Conservation (phyloP, 1,140 invertebrate species). For the Tachypleus tridentatus region DNA sequence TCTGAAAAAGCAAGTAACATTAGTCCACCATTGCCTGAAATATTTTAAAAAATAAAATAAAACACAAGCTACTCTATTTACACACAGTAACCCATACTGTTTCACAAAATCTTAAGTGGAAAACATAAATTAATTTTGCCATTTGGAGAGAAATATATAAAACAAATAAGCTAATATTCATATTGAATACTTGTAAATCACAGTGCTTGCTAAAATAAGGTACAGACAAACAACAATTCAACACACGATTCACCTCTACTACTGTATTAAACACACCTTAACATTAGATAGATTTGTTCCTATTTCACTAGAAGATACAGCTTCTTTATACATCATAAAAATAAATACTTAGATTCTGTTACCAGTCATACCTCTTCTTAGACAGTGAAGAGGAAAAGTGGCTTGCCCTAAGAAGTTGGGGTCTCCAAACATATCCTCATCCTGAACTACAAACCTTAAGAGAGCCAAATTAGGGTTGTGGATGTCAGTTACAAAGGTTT, state of each 20-base stretch:
- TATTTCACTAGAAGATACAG: not conserved
- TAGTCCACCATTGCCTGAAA: too few species aligned
- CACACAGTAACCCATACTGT: too few species aligned
- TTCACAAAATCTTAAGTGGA: too few species aligned
- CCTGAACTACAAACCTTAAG: conserved; percentile 82
- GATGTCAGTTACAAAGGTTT: conserved; percentile 77
- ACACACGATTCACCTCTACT: conserved; percentile 21
- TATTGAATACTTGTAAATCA: too few species aligned
- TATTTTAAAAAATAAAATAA: too few species aligned
- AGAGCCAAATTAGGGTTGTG: conserved; percentile 77
- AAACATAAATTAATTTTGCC: too few species aligned
- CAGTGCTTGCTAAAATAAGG: too few species aligned
- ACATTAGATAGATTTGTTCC: not conserved
- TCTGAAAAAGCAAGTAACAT: too few species aligned
- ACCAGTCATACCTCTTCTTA: conserved; percentile 31
- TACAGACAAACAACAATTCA: not conserved
- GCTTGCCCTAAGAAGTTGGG: conserved; percentile 95
- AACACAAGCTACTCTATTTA: too few species aligned
- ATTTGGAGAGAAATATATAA: too few species aligned
- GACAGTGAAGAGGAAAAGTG: conserved; percentile 60
- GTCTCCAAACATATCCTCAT: conserved; percentile 97
- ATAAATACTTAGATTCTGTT: conserved; percentile 23
- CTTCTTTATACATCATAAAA: conserved; percentile 22
- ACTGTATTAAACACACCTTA: not conserved
- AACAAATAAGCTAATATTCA: too few species aligned